Evolutionary conservation across 2,797 vertebrate species (phyloP).

Genomic region (Liparis tanakae): DNA sequence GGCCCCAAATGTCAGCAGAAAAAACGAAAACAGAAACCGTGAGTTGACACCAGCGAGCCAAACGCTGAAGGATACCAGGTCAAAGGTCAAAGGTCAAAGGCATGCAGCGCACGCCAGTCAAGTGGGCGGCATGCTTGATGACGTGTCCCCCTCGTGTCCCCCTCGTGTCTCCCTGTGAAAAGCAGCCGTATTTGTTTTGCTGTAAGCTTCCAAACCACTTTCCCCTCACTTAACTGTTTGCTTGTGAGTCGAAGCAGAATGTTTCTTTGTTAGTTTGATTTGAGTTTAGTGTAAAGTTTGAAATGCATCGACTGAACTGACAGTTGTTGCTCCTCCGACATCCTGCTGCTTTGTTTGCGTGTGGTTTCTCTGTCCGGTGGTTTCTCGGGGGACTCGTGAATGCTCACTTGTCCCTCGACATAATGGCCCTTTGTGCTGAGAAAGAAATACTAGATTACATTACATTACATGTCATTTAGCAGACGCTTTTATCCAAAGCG

Average conservation of each 20-base stretch:
- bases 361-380: constrained; percentile 58
- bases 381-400: constrained; percentile 30
- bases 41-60: background rate
- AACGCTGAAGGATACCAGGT: background rate
- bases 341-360: constrained; percentile 38
- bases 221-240: constrained; percentile 15
- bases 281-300: constrained; percentile 1
- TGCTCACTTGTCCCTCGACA: constrained; percentile 15
- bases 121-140: background rate
- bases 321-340: background rate
- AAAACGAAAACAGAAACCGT: background rate
- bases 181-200: constrained; percentile 5
- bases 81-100: no score
- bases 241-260: background rate
- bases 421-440: constrained; percentile 36
- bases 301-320: constrained; percentile 8
- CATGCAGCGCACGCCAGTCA: background rate
- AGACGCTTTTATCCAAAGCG: no score
- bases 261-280: constrained; percentile 7
- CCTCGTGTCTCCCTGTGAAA: constrained; percentile 31
- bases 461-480: no score
- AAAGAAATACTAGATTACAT: constrained; percentile 13
- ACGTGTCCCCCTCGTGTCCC: constrained; percentile 27
- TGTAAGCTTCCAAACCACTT: background rate
- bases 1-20: no score